Evolutionary conservation across 2,797 vertebrate genomes (phyloP).

Genomic region (Enoplosus armatus): DNA sequence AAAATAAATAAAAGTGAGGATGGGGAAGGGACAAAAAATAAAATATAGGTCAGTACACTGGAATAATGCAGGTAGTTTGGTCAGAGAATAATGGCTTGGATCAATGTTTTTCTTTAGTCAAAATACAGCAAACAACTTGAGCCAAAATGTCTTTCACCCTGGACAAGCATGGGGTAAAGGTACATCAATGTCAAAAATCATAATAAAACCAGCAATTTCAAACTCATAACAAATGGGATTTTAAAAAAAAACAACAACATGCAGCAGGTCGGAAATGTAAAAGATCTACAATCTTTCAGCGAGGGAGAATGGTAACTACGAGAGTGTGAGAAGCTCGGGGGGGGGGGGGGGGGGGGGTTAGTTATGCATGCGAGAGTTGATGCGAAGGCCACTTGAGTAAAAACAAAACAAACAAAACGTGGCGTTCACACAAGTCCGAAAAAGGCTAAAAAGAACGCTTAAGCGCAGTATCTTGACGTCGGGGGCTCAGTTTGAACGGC

Average conservation of each 20-base stretch:
- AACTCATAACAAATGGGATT: conserved; percentile 65
- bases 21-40: conserved; percentile 95
- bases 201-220: conserved; percentile 82
- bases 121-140: conserved; percentile 92
- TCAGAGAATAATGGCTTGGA: conserved; percentile 97
- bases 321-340: conserved; percentile 32
- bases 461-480: conserved; percentile 63
- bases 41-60: conserved; percentile 99
- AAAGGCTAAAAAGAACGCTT: conserved; percentile 33
- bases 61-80: conserved; percentile 98
- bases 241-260: conserved; percentile 70
- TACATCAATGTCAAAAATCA: conserved; percentile 93
- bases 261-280: conserved; percentile 74
- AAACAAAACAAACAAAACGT: too few species aligned
- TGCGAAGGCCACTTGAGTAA: conserved; percentile 78
- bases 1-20: conserved; percentile 77
- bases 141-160: conserved; percentile 93
- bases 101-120: conserved; percentile 90
- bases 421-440: conserved; percentile 84
- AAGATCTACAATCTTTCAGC: conserved; percentile 42
- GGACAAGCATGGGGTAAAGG: conserved; percentile 92
- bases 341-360: too few species aligned
- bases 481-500: not conserved
- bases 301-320: conserved; percentile 13
- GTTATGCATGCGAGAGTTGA: conserved; percentile 88